Evolutionary conservation across 2,113 vertebrate genomes (phyloP), one percentile per base, ranked within the genome.

Genomic region (Pagrus major): DNA sequence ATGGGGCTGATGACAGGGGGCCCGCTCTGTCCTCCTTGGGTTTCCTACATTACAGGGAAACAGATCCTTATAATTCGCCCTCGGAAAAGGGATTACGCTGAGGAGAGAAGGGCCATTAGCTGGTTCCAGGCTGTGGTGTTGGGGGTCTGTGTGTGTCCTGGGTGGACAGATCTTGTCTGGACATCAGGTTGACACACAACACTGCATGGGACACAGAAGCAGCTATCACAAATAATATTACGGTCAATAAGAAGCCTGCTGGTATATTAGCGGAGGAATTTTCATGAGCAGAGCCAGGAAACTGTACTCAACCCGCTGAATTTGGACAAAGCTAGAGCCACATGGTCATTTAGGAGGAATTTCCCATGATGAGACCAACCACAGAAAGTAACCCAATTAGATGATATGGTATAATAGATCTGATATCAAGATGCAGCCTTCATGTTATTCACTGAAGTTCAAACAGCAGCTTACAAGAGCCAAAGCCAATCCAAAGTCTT

Each of bases 41-140:
- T 96, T 97, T 96, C 96, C 79, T 65, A 81, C 90, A 91, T 91
- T 94, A 92, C 76, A 63, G 91, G 96, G 91, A 96, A 97, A 95
- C 54, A 70, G 96, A 97, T 96, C 96, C 93, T 83, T 83, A 85
- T 94, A 94, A 93, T 95, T 93, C 86, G 87, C 89, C 93, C 86
- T 90, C 84, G 90, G 94, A 96, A 91, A 91, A 93, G 83, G 93
- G 93, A 96, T 94, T 95, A 95, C 80, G 78, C 91, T 42, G 87
- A 84, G 76, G 93, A 94, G 89, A 94, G 94, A 95, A 91, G 94
- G 86, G 84, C 89, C 87, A 94, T 95, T 93, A 94, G 88, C 89
- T 92, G 91, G 82, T 93, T 89, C 88, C 92, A 79, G 70, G 64
- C 73, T 67, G 85, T 86, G 66, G 86, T 85, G 58, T 84, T 76